Evolutionary conservation across 2,888 invertebrate species (phyloP).

Genomic region (Phengaris arion): DNA sequence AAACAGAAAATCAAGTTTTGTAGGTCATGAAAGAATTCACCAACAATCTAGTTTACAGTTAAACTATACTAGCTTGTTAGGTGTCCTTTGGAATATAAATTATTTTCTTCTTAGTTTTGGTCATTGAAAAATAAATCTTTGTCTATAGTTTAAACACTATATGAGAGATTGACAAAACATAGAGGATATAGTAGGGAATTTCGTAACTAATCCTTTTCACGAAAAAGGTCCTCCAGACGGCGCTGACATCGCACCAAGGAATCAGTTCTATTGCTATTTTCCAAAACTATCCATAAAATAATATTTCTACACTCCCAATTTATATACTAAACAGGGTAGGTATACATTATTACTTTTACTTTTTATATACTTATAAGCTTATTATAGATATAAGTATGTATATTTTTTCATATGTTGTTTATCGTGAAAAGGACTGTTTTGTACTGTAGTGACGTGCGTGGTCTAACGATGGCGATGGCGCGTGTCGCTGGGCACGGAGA

Average conservation of each 20-base stretch:
- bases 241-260: background rate
- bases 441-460: background rate
- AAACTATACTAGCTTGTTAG: background rate
- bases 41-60: background rate
- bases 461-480: constrained; percentile 30
- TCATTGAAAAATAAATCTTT: background rate
- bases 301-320: background rate
- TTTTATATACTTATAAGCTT: background rate
- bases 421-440: constrained; percentile 10
- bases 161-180: background rate
- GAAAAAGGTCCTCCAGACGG: background rate
- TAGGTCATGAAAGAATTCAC: background rate
- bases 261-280: background rate
- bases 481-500: constrained; percentile 43
- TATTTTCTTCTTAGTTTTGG: background rate
- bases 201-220: background rate
- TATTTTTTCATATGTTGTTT: background rate
- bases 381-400: background rate
- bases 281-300: background rate
- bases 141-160: background rate
- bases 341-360: background rate
- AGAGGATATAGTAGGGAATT: background rate
- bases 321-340: background rate
- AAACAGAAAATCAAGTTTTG: constrained; percentile 6
- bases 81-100: background rate